Evolutionary conservation across 2,888 invertebrate genomes (phyloP), one percentile per base, ranked within the genome.

Genomic region (Chymomyza amoena): DNA sequence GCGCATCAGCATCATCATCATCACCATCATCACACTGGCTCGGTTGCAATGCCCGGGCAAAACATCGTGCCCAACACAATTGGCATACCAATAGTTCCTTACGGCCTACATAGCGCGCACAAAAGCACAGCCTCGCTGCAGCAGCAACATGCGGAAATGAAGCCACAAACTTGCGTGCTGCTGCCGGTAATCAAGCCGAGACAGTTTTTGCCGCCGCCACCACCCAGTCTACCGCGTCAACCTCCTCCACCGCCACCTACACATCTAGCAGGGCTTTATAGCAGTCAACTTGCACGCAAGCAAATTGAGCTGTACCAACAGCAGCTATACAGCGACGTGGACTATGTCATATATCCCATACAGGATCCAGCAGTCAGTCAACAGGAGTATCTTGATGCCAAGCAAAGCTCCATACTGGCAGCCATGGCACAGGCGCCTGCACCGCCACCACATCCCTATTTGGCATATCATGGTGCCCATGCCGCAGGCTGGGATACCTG

Each of bases 291-390:
- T 57, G 94, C 95, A 0, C 92, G 95, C 18, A 95, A 95, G 28
- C 97, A 97, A 89, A 95, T 97, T 73, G 96, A 97, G 76, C 95
- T 96, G 87, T 97, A 97, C 87, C 96, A 97, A 84, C 96, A 97
- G 88, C 97, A 97, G 89, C 93, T 97, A 68, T 97, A 96, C 86
- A 97, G 97, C 72, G 97, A 97, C 88, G 96, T 97, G 4, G 97
- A 97, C 91, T 97, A 97, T 88, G 97, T 97, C 7, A 96, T 97
- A 90, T 97, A 97, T 89, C 97, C 97, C 0, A 91, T 97, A 73
- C 97, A 97, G 92, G 97, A 97, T 91, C 97, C 97, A 10, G 95
- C 96, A 0, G 94, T 97, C 60, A 97, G 97, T 76, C 96, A 97
- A 89, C 97, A 97, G 90, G 97, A 97, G 90, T 97, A 97, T 91